These are phyloP conservation scores for Peromyscus leucopus DNA, from an alignment of 2,113 vertebrate genomes.

Conservation along the genomic window DNA sequence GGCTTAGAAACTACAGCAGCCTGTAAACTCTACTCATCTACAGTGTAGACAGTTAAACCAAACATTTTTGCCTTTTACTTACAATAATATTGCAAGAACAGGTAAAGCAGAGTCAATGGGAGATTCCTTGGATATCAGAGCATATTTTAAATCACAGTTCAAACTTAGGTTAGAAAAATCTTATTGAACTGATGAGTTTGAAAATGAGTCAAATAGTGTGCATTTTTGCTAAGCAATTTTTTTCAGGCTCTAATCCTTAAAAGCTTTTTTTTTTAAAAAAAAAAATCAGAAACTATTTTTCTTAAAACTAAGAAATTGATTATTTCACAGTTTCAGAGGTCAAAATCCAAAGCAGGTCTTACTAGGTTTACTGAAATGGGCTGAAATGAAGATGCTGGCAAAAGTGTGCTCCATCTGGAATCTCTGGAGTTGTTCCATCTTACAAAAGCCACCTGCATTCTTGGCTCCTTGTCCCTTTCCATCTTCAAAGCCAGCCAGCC, in stretches of 20 bases:
- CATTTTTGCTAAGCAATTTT: neutral
- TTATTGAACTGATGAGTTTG: neutral
- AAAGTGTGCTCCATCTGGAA: slow-evolving; percentile 49
- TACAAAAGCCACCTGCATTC: slow-evolving; percentile 23
- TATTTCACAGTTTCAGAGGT: neutral
- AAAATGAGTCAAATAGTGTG: neutral
- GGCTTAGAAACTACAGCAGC: neutral
- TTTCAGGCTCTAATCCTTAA: neutral
- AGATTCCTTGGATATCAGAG: neutral
- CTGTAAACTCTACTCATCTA: neutral
- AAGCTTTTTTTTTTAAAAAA: neutral
- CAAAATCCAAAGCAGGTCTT: slow-evolving; percentile 22
- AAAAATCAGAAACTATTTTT: neutral
- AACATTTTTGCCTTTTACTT: neutral
- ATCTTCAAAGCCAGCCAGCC: slow-evolving; percentile 11
- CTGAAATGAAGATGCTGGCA: slow-evolving; percentile 67
- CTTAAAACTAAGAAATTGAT: neutral
- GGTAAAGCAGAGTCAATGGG: neutral
- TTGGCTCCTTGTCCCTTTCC: neutral
- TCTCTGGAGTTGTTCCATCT: neutral
- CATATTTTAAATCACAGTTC: neutral
- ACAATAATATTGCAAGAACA: neutral
- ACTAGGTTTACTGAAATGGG: slow-evolving; percentile 52
- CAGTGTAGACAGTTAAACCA: neutral
- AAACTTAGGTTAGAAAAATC: neutral